Evolutionary conservation across 2,888 invertebrate genomes (phyloP).

Genomic region (Chironomus riparius): DNA sequence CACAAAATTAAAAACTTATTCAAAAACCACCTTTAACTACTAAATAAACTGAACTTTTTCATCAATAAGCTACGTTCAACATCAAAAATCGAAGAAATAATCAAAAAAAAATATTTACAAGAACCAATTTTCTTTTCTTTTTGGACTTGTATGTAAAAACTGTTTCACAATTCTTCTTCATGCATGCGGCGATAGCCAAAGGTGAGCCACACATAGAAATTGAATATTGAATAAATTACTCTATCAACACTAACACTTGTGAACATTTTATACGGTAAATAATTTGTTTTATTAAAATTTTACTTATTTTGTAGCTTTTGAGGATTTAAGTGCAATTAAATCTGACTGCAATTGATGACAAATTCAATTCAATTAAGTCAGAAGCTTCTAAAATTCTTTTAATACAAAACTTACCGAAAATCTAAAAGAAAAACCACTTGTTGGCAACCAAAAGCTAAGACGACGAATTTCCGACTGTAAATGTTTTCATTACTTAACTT

Average conservation of each 20-base stretch:
- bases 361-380: background rate
- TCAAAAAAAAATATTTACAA: background rate
- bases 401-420: background rate
- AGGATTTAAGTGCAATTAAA: too few relatives aligned
- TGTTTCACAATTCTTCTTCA: background rate
- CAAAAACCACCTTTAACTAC: too few relatives aligned
- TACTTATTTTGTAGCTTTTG: too few relatives aligned
- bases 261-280: too few relatives aligned
- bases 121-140: background rate
- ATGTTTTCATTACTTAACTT: background rate
- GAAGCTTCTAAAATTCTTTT: background rate
- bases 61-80: too few relatives aligned
- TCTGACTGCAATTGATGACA: too few relatives aligned
- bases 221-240: background rate
- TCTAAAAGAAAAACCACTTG: background rate
- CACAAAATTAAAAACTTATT: too few relatives aligned
- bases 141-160: background rate
- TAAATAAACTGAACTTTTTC: too few relatives aligned
- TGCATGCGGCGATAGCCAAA: background rate
- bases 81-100: too few relatives aligned
- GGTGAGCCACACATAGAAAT: background rate
- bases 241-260: background rate
- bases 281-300: background rate
- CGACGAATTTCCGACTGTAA: background rate
- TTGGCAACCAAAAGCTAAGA: background rate